A percentile compares a stretch with the other conserved stretches of the same genome.
Evolutionary conservation across 2,888 invertebrate genomes (phyloP).

Genomic region (Oscheius sp.): DNA sequence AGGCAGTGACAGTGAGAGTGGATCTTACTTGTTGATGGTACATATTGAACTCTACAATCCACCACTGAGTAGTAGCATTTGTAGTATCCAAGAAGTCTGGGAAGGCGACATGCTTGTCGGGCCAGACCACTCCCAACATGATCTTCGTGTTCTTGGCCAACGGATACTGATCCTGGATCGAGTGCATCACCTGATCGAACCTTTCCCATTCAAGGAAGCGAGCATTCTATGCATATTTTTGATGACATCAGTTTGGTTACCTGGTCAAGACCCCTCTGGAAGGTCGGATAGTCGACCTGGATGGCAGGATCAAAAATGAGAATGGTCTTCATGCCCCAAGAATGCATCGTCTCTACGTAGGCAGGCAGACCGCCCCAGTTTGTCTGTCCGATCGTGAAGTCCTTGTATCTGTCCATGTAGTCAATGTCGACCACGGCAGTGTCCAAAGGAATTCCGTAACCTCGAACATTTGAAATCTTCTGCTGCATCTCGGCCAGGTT

Average conservation of each 20-base stretch:
- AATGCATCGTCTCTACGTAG: slow-evolving; percentile 61
- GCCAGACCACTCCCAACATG: slow-evolving; percentile 68
- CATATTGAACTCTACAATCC: slow-evolving; percentile 64
- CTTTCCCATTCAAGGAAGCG: slow-evolving; percentile 68
- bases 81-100: slow-evolving; percentile 70
- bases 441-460: slow-evolving; percentile 76
- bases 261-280: slow-evolving; percentile 56
- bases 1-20: neutral
- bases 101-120: slow-evolving; percentile 68
- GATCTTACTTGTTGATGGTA: slow-evolving; percentile 58
- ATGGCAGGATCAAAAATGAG: slow-evolving; percentile 72
- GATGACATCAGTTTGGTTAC: slow-evolving; percentile 28
- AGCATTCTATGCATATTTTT: slow-evolving; percentile 46
- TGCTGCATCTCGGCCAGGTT: slow-evolving; percentile 60
- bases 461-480: slow-evolving; percentile 70
- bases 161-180: slow-evolving; percentile 64
- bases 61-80: slow-evolving; percentile 65
- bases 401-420: slow-evolving; percentile 84
- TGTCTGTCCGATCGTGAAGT: slow-evolving; percentile 79
- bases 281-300: slow-evolving; percentile 61
- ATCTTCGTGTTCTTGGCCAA: slow-evolving; percentile 65
- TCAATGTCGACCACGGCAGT: slow-evolving; percentile 88
- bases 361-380: slow-evolving; percentile 60
- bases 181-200: slow-evolving; percentile 53
- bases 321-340: slow-evolving; percentile 62